Evolutionary conservation across 2,113 vertebrate genomes (phyloP).

Genomic region (Gasterosteus aculeatus): DNA sequence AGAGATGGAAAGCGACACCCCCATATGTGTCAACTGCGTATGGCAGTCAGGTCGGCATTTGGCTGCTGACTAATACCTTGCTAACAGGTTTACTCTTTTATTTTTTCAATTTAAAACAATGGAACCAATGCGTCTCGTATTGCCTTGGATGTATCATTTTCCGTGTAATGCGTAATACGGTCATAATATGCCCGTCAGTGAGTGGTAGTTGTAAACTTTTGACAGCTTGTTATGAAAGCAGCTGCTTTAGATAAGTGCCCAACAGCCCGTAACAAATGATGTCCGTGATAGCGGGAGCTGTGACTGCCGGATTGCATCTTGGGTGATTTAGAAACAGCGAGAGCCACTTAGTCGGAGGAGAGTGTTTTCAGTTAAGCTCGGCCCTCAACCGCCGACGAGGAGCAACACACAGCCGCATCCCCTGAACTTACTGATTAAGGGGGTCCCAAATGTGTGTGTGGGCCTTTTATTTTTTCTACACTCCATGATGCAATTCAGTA

Average conservation of each 20-base stretch:
- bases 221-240: background rate
- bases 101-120: background rate
- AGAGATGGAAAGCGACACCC: background rate
- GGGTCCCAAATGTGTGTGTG: background rate
- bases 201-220: background rate
- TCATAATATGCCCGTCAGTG: background rate
- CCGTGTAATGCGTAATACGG: background rate
- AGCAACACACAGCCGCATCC: background rate
- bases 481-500: too few relatives aligned
- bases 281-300: background rate
- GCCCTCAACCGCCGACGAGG: background rate
- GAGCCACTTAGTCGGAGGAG: background rate
- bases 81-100: background rate
- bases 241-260: conserved; percentile 1
- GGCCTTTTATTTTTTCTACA: too few relatives aligned
- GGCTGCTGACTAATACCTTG: background rate
- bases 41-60: background rate
- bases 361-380: background rate
- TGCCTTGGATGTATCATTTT: background rate
- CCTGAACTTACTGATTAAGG: background rate
- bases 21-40: background rate
- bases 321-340: background rate
- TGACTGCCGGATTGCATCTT: background rate
- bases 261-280: background rate
- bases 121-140: background rate